Base-by-base conservation (phyloP, 2,797 vertebrate genomes). In the Sebastes jordani region DNA sequence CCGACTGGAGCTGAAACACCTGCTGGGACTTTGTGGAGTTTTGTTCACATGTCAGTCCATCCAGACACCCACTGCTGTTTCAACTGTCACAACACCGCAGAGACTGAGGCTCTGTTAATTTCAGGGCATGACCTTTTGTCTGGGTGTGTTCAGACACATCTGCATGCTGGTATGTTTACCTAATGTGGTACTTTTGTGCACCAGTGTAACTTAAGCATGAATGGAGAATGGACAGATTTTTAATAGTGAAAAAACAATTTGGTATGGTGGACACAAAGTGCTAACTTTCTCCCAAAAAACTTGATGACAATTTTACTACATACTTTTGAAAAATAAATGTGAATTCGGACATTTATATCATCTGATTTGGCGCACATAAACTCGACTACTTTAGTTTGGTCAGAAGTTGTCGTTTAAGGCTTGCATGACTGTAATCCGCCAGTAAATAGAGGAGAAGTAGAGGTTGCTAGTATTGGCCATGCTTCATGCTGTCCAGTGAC, bases 1-100 rank as follows among this genome's bases (percentile, higher is more conserved):
- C 58, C 3, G 9, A 25, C 60, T 81, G 60, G 89, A 94, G 88
- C 66, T 77, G 71, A 86, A 88, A 90, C 92, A 94, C 91, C 93
- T 94, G 91, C 88, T 71, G 85, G 6, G 83, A 64, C 30, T 80
- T 52, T 62, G 71, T 67, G 71, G 71, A 62, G 59, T 69, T 84
- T 65, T 36, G 64, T 90, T 91, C 89, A 77, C 82, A 86, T 71
- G 80, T 80, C 84, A 81, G 52, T 86, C 56, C 78, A 67, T 75
- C 78, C 80, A 80, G 74, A 81, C 86, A 22, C 66, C 34, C 74
- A 55, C 73, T 54, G 66, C 71, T 80, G 73, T 56, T 87, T 84
- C 71, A 80, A 76, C 88, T 83, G 86, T 91, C 87, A 85, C 79
- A 83, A 81, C 85, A 78, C 74, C 58, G 82, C 80, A 69, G 36